Evolutionary conservation across 1,140 invertebrate genomes (phyloP), one percentile per base, ranked within the genome.

Genomic region (Macrostomum lignano): DNA sequence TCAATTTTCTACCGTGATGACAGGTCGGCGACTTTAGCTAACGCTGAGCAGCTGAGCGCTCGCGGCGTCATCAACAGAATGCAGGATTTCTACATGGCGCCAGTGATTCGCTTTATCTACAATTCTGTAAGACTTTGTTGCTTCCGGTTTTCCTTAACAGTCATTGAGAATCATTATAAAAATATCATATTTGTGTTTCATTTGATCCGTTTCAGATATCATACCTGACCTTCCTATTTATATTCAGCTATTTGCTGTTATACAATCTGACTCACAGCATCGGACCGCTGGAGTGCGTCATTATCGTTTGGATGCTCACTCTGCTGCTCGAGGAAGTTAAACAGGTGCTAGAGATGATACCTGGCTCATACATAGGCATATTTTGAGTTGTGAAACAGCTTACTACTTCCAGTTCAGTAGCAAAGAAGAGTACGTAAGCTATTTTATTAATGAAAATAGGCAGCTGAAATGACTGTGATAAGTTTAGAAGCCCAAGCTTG

Each of bases 211-310:
- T 49, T 22, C 44, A 52, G 50, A 19, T 49, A 20, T 38, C 44
- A 1, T 51, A 49, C 26, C n/a, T 52, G 6, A 17, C 45, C 2
- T 53, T 52, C 34, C 34, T 50, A 29, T 37, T 33, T 1, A 21
- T 52, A 7, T 53, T 52, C 40, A 44, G 42, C 7, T 51, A 43
- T 29, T 46, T 52, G 37, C 38, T 55, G 9, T 38, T 55, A 39
- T 44, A 44, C 23, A 42, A 50, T n/a, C 36, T 51, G 6, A 13
- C 25, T 5, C 25, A 44, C 13, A 29, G 34, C 4, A 40, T 41
- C 2, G 44, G 44, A 10, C 13, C 41, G 2, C 17, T 24, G 9
- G 49, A 52, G 31, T 39, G 35, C 17, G 31, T 50, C 0, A 39
- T 40, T 1, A 49, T 46, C 44, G 38, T 37, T 15, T 52, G 45